Base-by-base conservation (phyloP, 2,797 vertebrate species). In the Coreius guichenoti region DNA sequence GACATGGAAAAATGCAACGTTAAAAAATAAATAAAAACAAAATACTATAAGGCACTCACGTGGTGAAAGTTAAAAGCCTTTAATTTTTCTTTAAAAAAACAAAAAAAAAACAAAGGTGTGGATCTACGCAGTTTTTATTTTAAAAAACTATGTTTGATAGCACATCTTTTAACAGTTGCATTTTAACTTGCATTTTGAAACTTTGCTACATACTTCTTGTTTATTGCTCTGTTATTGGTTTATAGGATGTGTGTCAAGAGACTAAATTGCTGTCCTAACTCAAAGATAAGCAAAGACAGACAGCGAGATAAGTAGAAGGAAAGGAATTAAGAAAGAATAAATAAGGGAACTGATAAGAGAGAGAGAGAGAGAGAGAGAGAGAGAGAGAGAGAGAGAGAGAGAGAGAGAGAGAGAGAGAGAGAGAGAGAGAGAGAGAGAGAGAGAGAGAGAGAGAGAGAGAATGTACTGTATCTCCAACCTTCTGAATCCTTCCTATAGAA, bases 401-500 rank as follows among this genome's bases (percentile, higher is more conserved):
- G 36, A 39, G 36, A 39, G 33, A 36, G 33, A 36, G 33, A 36
- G 21, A 19, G 23, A 74, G 58, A 54, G n/a, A 36, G 33, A 36
- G 36, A 36, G 36, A 36, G 36, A 36, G 36, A 36, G 36, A 36
- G 36, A 36, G 36, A 36, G 36, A 36, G 36, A 36, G 36, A 36
- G 39, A 36, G 36, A 36, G 36, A 36, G 36, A 39, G 36, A 39
- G 36, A 39, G 21, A 19, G 23, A 75, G 61, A 54, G 26, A 13
- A 29, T 61, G 49, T 19, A n/a, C 36, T 49, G 54, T 12, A 21
- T 29, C 13, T 21, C 36, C 7, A 96, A 99, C 98, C 98, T 95
- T 99, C 98, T 6, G 96, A 89, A 65, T 96, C 93, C 91, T 99
- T 99, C 87, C 96, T 89, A 86, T 99, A 99, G 93, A 97, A 98